Evolutionary conservation across 2,113 vertebrate species (phyloP).

Genomic region (Xiphias gladius): DNA sequence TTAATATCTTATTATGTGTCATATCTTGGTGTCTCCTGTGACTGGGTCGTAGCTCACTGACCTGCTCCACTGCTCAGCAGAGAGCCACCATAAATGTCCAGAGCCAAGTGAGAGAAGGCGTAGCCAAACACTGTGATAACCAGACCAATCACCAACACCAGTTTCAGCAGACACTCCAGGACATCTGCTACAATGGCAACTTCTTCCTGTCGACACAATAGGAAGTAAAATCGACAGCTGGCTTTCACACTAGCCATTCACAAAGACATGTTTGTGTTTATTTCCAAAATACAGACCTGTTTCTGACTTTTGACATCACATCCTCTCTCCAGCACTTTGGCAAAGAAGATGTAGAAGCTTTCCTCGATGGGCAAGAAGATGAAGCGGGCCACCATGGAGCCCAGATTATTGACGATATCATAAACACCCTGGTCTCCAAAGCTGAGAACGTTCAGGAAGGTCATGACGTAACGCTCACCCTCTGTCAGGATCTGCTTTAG

Average conservation of each 20-base stretch:
- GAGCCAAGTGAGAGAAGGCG: conserved; percentile 92
- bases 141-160: conserved; percentile 93
- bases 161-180: conserved; percentile 92
- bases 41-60: conserved; percentile 25
- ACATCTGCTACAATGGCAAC: conserved; percentile 89
- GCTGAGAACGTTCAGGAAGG: conserved; percentile 95
- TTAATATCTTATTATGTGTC: neutral
- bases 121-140: conserved; percentile 94
- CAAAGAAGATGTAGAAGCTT: conserved; percentile 98
- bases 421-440: conserved; percentile 98
- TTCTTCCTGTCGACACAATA: conserved; percentile 87
- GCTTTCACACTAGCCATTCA: neutral
- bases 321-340: conserved; percentile 92
- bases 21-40: neutral
- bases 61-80: conserved; percentile 90
- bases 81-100: conserved; percentile 95
- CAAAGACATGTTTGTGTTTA: neutral
- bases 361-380: conserved; percentile 96
- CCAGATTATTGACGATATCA: conserved; percentile 96
- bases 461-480: conserved; percentile 98
- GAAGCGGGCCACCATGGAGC: conserved; percentile 96
- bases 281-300: conserved; percentile 82
- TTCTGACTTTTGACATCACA: conserved; percentile 87
- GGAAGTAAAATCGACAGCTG: neutral
- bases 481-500: conserved; percentile 98